Conservation (phyloP, 1,140 invertebrate species). For the Lysiphlebus fabarum region DNA sequence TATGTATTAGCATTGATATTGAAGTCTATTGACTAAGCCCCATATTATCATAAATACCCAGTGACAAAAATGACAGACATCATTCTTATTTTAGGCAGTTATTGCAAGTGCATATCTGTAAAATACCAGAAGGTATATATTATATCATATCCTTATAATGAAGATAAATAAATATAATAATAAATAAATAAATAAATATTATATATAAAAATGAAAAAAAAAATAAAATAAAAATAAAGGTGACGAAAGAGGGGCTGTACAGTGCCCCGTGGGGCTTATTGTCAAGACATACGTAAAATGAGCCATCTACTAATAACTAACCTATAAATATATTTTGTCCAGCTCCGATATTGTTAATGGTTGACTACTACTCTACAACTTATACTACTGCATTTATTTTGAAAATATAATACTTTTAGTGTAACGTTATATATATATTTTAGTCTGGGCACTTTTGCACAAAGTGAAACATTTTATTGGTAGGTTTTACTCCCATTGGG, state of each 20-base stretch:
- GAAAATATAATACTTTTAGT: conserved; percentile 25
- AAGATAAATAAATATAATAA: too few relatives aligned
- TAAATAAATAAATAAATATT: not conserved
- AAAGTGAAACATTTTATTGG: conserved; percentile 48
- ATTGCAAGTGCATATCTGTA: not conserved
- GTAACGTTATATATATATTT: too few relatives aligned
- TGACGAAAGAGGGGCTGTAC: conserved; percentile 7
- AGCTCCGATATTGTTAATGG: too few relatives aligned
- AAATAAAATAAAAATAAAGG: not conserved
- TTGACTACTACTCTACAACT: not conserved
- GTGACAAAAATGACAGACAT: conserved; percentile 4
- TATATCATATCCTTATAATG: not conserved
- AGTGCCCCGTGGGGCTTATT: conserved; percentile 21
- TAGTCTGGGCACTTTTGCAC: not conserved
- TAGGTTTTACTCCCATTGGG: conserved; percentile 34
- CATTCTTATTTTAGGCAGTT: conserved; percentile 8
- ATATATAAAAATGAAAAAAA: too few relatives aligned
- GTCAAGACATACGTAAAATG: conserved; percentile 26
- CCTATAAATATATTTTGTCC: conserved; percentile 5
- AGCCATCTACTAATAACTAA: conserved; percentile 29
- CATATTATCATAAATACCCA: conserved; percentile 20
- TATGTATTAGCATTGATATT: conserved; percentile 20
- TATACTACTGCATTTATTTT: conserved; percentile 4
- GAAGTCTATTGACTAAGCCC: conserved; percentile 4
- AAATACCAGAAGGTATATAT: conserved; percentile 7